phyloP scores from a whole-genome alignment of 2,797 vertebrate species.

The Cossypha dichroa region DNA sequence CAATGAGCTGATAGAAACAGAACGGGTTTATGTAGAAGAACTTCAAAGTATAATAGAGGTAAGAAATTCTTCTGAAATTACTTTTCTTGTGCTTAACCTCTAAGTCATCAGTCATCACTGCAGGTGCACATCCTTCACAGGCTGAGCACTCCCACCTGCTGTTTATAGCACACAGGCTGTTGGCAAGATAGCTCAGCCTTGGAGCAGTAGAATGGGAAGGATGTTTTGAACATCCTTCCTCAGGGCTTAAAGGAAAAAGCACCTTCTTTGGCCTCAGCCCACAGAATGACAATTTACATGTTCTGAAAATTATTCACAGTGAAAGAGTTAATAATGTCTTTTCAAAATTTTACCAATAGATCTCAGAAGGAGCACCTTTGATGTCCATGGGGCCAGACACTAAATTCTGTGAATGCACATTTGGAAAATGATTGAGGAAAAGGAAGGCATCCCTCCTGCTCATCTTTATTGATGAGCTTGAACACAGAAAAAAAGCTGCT shows the following conservation, averaged over 20 bases:
- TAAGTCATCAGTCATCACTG: background rate
- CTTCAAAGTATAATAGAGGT: slow-evolving; percentile 96
- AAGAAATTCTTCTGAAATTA: slow-evolving; percentile 21
- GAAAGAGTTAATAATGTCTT: background rate
- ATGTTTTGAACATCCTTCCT: background rate
- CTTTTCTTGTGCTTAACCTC: background rate
- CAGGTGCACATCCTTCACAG: background rate
- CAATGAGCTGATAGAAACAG: slow-evolving; percentile 93
- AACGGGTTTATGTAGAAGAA: slow-evolving; percentile 92
- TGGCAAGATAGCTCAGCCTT: background rate
- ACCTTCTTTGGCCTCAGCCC: background rate
- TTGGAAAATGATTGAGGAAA: background rate
- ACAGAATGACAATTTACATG: background rate
- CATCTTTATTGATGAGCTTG: background rate
- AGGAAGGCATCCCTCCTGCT: background rate
- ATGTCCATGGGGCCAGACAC: background rate
- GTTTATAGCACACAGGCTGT: background rate
- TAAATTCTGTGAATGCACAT: background rate
- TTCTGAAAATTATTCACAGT: background rate
- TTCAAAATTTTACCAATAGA: background rate
- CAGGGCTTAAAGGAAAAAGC: background rate
- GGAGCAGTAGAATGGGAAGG: background rate
- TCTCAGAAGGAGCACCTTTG: background rate
- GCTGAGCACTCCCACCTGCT: background rate
- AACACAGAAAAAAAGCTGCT: background rate